Evolutionary conservation across 2,888 invertebrate species (phyloP), one percentile per base, ranked within the genome.

Genomic region (Napeogenes sylphis): DNA sequence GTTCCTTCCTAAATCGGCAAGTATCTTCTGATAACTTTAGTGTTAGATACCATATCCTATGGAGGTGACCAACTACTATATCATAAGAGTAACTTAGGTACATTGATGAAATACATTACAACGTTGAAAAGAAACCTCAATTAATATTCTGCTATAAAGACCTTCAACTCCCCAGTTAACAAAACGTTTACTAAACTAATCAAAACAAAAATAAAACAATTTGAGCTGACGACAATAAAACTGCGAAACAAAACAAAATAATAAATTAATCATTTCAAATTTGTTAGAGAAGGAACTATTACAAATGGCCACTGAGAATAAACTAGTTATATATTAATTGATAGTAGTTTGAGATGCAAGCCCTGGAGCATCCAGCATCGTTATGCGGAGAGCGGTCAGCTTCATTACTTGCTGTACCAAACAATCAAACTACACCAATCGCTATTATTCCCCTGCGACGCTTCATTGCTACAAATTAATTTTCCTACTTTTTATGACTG

Each of bases 391-490:
- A 72, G 70, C 69, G 75, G 76, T 71, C 74, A 74, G 77, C 75
- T 77, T 80, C 76, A 73, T 81, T 82, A 81, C 77, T 75, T 63
- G 69, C 60, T 70, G 62, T 63, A 72, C 68, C 76, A 75, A 78
- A 77, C 78, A 80, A 80, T 78, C 74, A 75, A 72, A 72, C 71
- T 71, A 70, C 70, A 75, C 64, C 70, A 65, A 73, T 71, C 71
- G 70, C 68, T 12, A 30, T 51, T 61, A 66, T 45, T 75, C 76
- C 77, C 75, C 55, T 59, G 76, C 66, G 76, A 66, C 66, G 60
- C 70, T 69, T 68, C 70, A 73, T 72, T 70, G 69, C 68, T 70
- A 68, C 71, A 74, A 72, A 73, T 74, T 75, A 70, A 65, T 70
- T 73, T 69, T 69, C 70, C 72, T 73, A 72, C 70, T 73, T 70